These are phyloP conservation scores for Leucoraja ocellata DNA, from an alignment of 2,797 vertebrate species.

Conservation along the genomic window DNA sequence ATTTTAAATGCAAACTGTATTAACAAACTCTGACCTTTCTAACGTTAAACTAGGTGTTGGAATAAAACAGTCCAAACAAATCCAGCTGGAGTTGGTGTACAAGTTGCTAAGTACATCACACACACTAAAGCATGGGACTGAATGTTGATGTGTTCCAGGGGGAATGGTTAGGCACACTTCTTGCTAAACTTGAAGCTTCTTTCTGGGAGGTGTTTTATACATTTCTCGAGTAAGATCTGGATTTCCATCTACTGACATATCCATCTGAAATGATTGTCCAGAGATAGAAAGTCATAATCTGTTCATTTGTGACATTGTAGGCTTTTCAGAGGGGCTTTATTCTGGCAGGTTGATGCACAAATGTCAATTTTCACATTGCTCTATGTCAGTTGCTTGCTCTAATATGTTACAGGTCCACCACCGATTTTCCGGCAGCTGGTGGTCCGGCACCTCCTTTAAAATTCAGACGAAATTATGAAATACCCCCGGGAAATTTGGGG, in stretches of 20 bases:
- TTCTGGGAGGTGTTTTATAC: constrained; percentile 56
- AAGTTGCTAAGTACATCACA: neutral
- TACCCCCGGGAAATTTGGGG: too few species aligned
- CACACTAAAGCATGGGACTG: neutral
- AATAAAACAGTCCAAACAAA: constrained; percentile 25
- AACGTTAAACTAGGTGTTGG: constrained; percentile 24
- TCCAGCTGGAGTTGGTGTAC: neutral
- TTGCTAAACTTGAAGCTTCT: constrained; percentile 58
- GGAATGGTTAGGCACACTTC: constrained; percentile 49
- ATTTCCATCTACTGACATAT: constrained; percentile 53
- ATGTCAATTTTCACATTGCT: neutral
- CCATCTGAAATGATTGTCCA: constrained; percentile 67
- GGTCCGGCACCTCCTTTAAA: too few species aligned
- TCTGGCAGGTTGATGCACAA: neutral
- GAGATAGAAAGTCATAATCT: constrained; percentile 72
- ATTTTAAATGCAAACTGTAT: neutral
- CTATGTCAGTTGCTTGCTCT: neutral
- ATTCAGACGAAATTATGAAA: too few species aligned
- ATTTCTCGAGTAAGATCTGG: constrained; percentile 55
- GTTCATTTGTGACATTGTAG: neutral
- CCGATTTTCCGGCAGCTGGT: too few species aligned
- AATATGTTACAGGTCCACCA: neutral
- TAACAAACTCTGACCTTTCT: neutral
- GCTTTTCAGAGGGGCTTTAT: neutral
- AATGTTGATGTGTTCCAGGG: neutral